Conservation (phyloP, 2,113 vertebrate species). For the Anolis carolinensis region DNA sequence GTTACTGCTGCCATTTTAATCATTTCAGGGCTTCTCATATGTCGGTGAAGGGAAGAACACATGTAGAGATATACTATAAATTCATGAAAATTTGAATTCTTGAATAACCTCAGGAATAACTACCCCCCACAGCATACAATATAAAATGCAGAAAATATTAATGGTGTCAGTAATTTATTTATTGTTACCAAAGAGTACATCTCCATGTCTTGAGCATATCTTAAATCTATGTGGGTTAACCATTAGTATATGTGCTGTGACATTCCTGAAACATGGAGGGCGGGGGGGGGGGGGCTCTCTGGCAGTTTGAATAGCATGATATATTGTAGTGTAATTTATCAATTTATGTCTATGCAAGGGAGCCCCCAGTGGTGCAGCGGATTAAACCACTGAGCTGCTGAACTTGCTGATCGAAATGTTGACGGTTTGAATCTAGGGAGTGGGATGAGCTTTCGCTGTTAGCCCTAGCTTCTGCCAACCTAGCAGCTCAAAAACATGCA, state of each 20-base stretch:
- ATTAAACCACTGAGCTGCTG: too few relatives aligned
- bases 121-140: neutral
- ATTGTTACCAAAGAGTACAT: neutral
- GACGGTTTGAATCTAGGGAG: too few relatives aligned
- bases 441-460: too few relatives aligned
- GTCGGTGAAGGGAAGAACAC: neutral
- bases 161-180: neutral
- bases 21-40: neutral
- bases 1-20: neutral
- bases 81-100: neutral
- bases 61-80: neutral
- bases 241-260: neutral
- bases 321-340: too few relatives aligned
- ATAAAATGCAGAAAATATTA: neutral
- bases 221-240: neutral
- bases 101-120: neutral
- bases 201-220: neutral
- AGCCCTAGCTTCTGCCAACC: too few relatives aligned
- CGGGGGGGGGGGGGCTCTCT: too few relatives aligned
- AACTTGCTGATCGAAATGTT: too few relatives aligned
- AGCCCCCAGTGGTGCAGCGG: too few relatives aligned
- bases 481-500: too few relatives aligned
- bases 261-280: too few relatives aligned
- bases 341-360: too few relatives aligned
- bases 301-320: too few relatives aligned